Percentiles rank a stretch among this genome's conserved stretches.
Conservation (phyloP, 2,113 vertebrate genomes). For the Empidonax alnorum region DNA sequence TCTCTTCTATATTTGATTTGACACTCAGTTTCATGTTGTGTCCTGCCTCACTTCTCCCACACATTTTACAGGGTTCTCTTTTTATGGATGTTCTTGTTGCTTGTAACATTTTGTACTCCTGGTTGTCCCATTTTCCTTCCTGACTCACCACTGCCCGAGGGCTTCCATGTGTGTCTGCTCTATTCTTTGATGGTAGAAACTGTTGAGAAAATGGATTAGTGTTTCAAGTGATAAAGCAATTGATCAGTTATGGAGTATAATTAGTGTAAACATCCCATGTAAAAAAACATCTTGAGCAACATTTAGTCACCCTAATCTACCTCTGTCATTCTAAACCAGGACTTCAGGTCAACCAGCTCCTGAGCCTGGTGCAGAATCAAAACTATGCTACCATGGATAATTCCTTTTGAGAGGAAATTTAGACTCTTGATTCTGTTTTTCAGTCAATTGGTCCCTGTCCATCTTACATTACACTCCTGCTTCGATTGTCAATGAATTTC, state of each 20-base stretch:
- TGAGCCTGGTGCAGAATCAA: background rate
- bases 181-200: background rate
- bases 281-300: background rate
- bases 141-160: background rate
- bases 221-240: background rate
- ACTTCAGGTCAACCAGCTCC: background rate
- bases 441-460: background rate
- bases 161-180: background rate
- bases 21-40: background rate
- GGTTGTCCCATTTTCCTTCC: background rate
- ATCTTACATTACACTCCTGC: background rate
- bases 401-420: slow-evolving; percentile 3
- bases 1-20: background rate
- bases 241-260: background rate
- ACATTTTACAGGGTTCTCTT: background rate
- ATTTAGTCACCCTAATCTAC: background rate
- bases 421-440: slow-evolving; percentile 18
- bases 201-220: background rate
- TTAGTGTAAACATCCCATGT: background rate
- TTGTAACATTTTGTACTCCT: background rate
- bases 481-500: slow-evolving; percentile 28
- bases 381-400: background rate
- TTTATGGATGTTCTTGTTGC: background rate
- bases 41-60: background rate
- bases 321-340: background rate